A percentile compares a stretch with the other conserved stretches of the same genome.
phyloP scores from a whole-genome alignment of 2,797 vertebrate species.

The Melanotaenia nigrans region DNA sequence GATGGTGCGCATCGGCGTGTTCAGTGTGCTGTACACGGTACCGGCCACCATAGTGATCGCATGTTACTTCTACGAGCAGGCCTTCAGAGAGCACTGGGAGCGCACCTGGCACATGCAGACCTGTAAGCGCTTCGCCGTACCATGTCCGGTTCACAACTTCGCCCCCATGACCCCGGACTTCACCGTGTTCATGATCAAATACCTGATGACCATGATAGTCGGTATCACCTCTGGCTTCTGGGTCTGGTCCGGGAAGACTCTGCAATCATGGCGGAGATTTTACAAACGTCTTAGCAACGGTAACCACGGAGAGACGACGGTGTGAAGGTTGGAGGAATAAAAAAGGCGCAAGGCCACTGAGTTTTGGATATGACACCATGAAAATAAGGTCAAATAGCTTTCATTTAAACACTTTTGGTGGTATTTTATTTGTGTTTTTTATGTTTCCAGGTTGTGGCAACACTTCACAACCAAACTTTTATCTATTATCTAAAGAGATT shows the following conservation, averaged over 20 bases:
- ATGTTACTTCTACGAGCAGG: conserved; percentile 99
- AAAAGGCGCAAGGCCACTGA: background rate
- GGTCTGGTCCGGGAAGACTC: conserved; percentile 99
- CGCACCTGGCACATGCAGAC: conserved; percentile 96
- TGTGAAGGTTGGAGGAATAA: conserved; percentile 78
- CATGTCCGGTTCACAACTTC: conserved; percentile 90
- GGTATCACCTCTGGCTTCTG: conserved; percentile 99
- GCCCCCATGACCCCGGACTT: conserved; percentile 97
- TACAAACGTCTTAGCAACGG: conserved; percentile 94
- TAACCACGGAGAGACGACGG: conserved; percentile 97
- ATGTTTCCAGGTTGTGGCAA: conserved; percentile 36
- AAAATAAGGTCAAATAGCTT: conserved; percentile 72
- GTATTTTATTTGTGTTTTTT: conserved; percentile 22
- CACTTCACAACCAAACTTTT: conserved; percentile 41
- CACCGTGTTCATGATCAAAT: conserved; percentile 99
- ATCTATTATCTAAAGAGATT: conserved; percentile 40
- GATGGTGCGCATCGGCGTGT: conserved; percentile 98
- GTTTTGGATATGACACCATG: conserved; percentile 29
- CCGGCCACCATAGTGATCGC: conserved; percentile 97
- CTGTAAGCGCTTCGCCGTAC: conserved; percentile 93
- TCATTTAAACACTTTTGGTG: conserved; percentile 58
- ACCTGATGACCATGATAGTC: conserved; percentile 99
- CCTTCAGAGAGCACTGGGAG: conserved; percentile 97
- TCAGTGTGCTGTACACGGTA: conserved; percentile 97
- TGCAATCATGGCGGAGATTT: conserved; percentile 97